Base-by-base conservation (phyloP, 2,888 invertebrate genomes). In the Tillus elongatus region DNA sequence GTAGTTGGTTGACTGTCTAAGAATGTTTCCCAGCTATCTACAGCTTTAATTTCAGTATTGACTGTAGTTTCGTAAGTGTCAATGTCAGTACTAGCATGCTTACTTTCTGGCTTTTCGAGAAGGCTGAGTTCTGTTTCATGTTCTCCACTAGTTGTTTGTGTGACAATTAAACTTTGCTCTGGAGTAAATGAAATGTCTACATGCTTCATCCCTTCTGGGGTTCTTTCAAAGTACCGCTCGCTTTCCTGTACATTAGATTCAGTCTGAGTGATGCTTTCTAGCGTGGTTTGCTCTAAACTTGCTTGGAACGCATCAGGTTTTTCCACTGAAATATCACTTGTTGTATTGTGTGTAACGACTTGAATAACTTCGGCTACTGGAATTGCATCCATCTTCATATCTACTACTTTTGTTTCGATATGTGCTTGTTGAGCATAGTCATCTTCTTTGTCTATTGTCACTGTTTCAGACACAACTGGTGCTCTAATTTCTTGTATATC, bases 141-240 rank as follows among this genome's bases (percentile, higher is more conserved):
- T 52, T 75, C 74, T 49, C 68, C 69, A 30, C 61, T 54, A 40
- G 67, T 63, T 15, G 70, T 58, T 64, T 75, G 72, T 16, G 63
- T 72, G 1, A 75, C 53, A 1, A 59, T 58, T n/a, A 69, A 50
- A 13, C 65, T 59, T 43, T 61, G 59, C 11, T 63, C 66, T 49
- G 67, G 66, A 37, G 61, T 63, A 37, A 70, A 56, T 6, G 56
- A 55, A 11, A 69, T 40, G 32, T 61, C 59, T n/a, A 69, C 68
- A 38, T 60, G 60, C 44, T 64, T 66, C 1, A 51, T 49, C 35
- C 63, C 60, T 6, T 66, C 50, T 40, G 56, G 52, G 35, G 59
- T 49, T 50, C 63, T 55, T 33, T 65, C 63, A 40, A 73, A 63
- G 36, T 58, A 49, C 19, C 47, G 49, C 55, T 69, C 69, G 27